phyloP scores from a whole-genome alignment of 2,888 invertebrate species.

The Chelonus formosanus region DNA sequence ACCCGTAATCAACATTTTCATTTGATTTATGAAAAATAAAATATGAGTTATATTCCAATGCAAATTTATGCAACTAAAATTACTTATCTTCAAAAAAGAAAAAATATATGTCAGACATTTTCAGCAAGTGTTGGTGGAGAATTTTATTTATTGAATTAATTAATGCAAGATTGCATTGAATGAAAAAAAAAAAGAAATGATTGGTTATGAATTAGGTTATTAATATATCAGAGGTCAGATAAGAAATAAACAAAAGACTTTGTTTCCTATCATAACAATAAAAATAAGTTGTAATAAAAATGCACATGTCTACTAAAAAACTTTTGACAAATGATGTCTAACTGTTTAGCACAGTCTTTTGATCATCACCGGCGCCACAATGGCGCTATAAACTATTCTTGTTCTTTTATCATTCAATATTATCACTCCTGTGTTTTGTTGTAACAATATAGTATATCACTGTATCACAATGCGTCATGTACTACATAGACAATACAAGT shows the following conservation, averaged over 20 bases:
- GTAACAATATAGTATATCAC: background rate
- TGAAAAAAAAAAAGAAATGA: no score
- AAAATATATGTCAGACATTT: background rate
- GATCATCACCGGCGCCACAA: slow-evolving; percentile 14
- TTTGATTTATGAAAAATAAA: slow-evolving; percentile 14
- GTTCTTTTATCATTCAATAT: slow-evolving; percentile 18
- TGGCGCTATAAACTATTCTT: slow-evolving; percentile 19
- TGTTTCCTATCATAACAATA: no score
- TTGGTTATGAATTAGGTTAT: no score
- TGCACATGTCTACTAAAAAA: no score
- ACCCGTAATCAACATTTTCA: slow-evolving; percentile 28
- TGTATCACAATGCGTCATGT: slow-evolving; percentile 5
- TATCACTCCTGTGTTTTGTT: slow-evolving; percentile 7
- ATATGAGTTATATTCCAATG: slow-evolving; percentile 5
- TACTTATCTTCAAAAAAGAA: slow-evolving; percentile 8
- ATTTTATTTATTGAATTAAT: background rate
- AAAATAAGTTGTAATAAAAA: no score
- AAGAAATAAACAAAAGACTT: no score
- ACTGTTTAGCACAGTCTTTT: slow-evolving; percentile 13
- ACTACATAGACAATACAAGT: background rate
- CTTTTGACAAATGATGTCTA: background rate
- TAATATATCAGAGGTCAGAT: no score
- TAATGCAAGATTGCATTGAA: no score
- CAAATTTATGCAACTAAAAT: slow-evolving; percentile 15
- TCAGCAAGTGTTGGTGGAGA: background rate